Percentiles rank a stretch among this genome's conserved stretches.
Evolutionary conservation across 2,888 invertebrate species (phyloP).

Genomic region (Emmelina monodactyla): DNA sequence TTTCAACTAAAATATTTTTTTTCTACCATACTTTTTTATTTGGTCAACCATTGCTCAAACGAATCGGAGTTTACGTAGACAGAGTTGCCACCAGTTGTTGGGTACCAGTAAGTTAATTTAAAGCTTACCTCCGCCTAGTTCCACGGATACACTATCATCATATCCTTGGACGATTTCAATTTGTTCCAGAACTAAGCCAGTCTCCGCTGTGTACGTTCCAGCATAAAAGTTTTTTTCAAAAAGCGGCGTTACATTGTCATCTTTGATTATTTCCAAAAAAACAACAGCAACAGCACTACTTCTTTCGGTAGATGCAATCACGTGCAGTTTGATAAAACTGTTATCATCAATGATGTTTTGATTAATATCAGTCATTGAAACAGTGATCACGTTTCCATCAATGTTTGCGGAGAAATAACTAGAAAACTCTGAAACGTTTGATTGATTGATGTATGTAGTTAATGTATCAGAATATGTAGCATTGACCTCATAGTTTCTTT

Average conservation of each 20-base stretch:
- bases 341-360: constrained; percentile 27
- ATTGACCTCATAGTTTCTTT: too few species aligned
- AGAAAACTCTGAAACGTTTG: background rate
- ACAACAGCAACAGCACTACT: constrained; percentile 27
- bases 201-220: constrained; percentile 26
- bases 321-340: constrained; percentile 28
- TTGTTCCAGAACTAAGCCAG: constrained; percentile 26
- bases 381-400: constrained; percentile 23
- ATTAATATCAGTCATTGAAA: constrained; percentile 27
- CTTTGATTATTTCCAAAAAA: constrained; percentile 36
- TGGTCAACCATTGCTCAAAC: too few species aligned
- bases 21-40: too few species aligned
- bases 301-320: constrained; percentile 24
- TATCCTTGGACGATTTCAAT: constrained; percentile 34
- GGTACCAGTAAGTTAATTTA: too few species aligned
- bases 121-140: constrained; percentile 34
- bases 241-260: constrained; percentile 34
- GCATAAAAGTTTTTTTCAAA: constrained; percentile 32
- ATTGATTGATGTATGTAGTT: background rate
- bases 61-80: too few species aligned
- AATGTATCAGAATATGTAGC: too few species aligned
- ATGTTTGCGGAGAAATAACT: background rate
- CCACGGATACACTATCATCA: constrained; percentile 28
- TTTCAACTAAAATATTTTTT: too few species aligned
- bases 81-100: too few species aligned